A percentile compares a stretch with the other conserved stretches of the same genome.
These are phyloP conservation scores for Cyclopterus lumpus DNA, from an alignment of 2,797 vertebrate species.

Conservation along the genomic window DNA sequence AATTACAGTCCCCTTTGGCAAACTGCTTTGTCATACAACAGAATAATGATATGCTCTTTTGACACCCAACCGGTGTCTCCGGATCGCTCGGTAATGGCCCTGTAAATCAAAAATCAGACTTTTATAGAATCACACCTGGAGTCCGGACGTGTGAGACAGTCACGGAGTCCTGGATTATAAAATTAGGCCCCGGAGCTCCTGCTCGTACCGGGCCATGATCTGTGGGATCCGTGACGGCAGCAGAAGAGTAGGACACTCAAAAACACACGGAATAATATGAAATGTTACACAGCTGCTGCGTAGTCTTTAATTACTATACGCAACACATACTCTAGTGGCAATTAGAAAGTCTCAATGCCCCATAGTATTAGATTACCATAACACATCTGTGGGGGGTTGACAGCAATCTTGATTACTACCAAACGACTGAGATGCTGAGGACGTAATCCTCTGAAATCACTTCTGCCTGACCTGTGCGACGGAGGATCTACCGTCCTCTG, in stretches of 20 bases:
- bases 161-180: constrained; percentile 23
- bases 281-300: constrained; percentile 28
- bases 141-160: constrained; percentile 9
- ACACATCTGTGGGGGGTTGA: constrained; percentile 26
- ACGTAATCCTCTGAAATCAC: constrained; percentile 16
- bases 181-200: constrained; percentile 1
- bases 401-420: constrained; percentile 38
- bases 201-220: constrained; percentile 17
- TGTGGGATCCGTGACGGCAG: constrained; percentile 40
- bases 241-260: background rate
- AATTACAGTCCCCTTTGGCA: constrained; percentile 79
- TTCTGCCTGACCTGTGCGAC: constrained; percentile 25
- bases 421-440: constrained; percentile 36
- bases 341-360: constrained; percentile 42
- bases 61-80: constrained; percentile 71
- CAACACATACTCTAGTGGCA: constrained; percentile 31
- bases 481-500: constrained; percentile 1
- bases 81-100: constrained; percentile 71
- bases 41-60: constrained; percentile 80
- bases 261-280: constrained; percentile 27
- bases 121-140: constrained; percentile 65
- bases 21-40: constrained; percentile 79
- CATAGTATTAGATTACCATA: constrained; percentile 42
- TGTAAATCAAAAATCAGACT: constrained; percentile 71
- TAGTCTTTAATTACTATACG: constrained; percentile 35